phyloP scores from a whole-genome alignment of 2,797 vertebrate species.

The Anomalospiza imberbis region DNA sequence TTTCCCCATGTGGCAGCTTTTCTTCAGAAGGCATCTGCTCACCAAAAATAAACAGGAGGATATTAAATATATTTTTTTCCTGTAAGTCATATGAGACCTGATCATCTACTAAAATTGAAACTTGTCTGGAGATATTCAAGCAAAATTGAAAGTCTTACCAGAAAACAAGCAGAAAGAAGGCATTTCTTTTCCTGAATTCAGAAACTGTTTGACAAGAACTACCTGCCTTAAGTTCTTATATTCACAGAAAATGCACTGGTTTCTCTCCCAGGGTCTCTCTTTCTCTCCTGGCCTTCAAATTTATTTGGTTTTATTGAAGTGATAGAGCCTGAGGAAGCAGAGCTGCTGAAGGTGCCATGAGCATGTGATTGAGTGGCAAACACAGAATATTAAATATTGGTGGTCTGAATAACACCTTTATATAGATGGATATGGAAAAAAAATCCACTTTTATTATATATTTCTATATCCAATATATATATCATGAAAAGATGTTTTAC shows the following conservation, averaged over 20 bases:
- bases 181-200: neutral
- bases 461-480: neutral
- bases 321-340: neutral
- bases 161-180: neutral
- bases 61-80: neutral
- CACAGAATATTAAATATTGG: neutral
- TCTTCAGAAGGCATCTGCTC: neutral
- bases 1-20: neutral
- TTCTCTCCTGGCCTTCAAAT: neutral
- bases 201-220: neutral
- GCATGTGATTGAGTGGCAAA: neutral
- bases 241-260: neutral
- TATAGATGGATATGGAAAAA: neutral
- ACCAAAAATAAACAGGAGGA: neutral
- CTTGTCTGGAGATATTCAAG: neutral
- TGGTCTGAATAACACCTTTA: neutral
- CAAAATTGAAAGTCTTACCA: neutral
- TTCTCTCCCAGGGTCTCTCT: neutral
- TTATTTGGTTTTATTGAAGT: neutral
- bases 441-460: neutral
- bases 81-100: neutral
- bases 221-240: neutral
- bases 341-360: neutral
- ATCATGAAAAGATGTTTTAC: neutral
- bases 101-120: conserved; percentile 4